Percentiles rank a stretch among this genome's conserved stretches.
Evolutionary conservation across 2,797 vertebrate species (phyloP).

Genomic region (Numenius phaeopus): DNA sequence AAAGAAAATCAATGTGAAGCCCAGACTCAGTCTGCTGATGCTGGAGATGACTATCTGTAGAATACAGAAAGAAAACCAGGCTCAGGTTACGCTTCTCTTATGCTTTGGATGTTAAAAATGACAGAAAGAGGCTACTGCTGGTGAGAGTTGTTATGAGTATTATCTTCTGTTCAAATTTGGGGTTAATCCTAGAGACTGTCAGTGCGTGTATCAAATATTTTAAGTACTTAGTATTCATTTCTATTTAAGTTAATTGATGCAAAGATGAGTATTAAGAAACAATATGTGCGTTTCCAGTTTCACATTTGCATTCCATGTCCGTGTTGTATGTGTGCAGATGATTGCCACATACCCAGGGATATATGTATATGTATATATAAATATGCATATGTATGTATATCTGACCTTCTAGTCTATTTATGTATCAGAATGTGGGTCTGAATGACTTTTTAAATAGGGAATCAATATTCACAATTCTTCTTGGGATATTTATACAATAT

Average conservation of each 20-base stretch:
- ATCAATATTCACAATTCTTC: background rate
- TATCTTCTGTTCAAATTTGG: background rate
- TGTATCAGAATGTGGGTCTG: background rate
- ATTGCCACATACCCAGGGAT: rapidly evolving
- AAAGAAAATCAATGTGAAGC: conserved; percentile 49
- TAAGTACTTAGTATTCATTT: background rate
- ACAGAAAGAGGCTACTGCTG: background rate
- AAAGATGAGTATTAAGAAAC: background rate
- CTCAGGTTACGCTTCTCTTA: background rate
- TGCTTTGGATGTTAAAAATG: background rate
- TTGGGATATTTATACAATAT: background rate
- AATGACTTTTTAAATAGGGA: background rate
- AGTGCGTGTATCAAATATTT: background rate
- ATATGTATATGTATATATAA: no score
- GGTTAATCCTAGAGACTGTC: background rate
- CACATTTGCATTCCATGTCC: background rate
- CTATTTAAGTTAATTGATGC: background rate
- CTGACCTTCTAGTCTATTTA: background rate
- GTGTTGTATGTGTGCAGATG: background rate
- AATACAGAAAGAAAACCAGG: background rate
- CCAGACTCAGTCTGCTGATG: conserved; percentile 27
- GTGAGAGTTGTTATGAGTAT: background rate
- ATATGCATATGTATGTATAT: background rate
- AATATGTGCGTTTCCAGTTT: background rate
- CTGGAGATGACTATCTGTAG: conserved; percentile 26